Evolutionary conservation across 2,113 vertebrate genomes (phyloP).

Genomic region (Prolemur simus): DNA sequence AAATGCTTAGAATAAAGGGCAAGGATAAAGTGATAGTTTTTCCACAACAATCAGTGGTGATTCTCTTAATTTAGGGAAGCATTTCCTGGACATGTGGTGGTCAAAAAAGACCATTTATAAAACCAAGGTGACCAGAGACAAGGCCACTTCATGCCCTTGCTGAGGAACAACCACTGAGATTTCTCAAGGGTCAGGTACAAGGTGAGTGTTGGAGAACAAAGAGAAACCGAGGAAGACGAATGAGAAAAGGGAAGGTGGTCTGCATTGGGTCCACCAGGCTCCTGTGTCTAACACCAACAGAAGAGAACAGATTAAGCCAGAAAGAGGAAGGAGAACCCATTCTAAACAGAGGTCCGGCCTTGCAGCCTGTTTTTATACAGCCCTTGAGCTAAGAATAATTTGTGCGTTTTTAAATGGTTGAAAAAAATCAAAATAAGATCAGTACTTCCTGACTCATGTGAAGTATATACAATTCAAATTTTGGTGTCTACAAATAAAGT

Average conservation of each 20-base stretch:
- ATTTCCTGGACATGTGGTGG: not conserved
- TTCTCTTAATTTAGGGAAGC: too few species aligned
- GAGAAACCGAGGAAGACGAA: not conserved
- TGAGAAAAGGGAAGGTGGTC: not conserved
- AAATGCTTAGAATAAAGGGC: not conserved
- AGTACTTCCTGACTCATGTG: not conserved
- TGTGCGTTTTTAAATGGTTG: not conserved
- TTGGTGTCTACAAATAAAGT: not conserved
- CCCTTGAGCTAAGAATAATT: not conserved
- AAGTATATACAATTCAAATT: not conserved
- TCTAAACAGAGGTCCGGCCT: not conserved
- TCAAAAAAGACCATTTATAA: not conserved
- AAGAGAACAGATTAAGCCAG: not conserved
- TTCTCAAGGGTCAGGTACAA: not conserved
- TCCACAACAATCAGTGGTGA: not conserved
- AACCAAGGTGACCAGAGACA: not conserved
- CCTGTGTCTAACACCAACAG: not conserved
- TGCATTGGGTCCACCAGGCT: not conserved
- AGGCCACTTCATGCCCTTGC: not conserved
- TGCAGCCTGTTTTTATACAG: not conserved
- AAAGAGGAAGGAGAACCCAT: not conserved
- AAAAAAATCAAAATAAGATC: not conserved
- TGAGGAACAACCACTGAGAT: not conserved
- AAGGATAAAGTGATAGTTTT: not conserved
- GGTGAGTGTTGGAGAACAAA: not conserved